phyloP scores from a whole-genome alignment of 1,140 invertebrate genomes.

The Drosophila pseudoobscura region DNA sequence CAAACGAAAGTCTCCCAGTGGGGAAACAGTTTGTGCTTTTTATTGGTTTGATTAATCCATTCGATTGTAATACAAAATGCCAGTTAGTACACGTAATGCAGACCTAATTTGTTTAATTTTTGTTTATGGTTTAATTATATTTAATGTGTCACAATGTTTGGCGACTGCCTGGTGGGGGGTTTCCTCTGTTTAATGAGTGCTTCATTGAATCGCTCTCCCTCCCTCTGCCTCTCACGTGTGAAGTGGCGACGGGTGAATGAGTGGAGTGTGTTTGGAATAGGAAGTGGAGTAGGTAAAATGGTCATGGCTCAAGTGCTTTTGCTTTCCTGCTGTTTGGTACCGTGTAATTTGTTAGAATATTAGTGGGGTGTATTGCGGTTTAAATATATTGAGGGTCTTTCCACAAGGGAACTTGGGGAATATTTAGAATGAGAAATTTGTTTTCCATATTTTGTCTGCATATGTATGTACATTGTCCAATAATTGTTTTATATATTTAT shows the following conservation, averaged over 20 bases:
- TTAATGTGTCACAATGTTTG: constrained; percentile 9
- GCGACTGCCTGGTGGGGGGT: constrained; percentile 11
- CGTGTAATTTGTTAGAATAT: neutral
- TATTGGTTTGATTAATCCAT: constrained; percentile 8
- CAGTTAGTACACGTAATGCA: neutral
- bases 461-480: no score
- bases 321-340: constrained; percentile 1
- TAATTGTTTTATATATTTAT: no score
- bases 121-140: constrained; percentile 2
- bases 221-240: neutral
- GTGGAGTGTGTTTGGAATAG: constrained; percentile 5
- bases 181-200: constrained; percentile 32
- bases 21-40: constrained; percentile 29
- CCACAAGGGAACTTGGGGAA: no score
- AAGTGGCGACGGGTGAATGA: constrained; percentile 6
- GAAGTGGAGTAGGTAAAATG: constrained; percentile 45
- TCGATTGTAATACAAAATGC: constrained; percentile 15
- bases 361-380: neutral
- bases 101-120: constrained; percentile 2
- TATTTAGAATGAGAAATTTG: no score
- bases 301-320: constrained; percentile 42
- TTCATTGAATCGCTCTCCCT: constrained; percentile 30
- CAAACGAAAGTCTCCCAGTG: constrained; percentile 3
- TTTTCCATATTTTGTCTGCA: neutral
- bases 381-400: no score